Evolutionary conservation across 2,113 vertebrate species (phyloP), one percentile per base, ranked within the genome.

Genomic region (Microtus richardsoni): DNA sequence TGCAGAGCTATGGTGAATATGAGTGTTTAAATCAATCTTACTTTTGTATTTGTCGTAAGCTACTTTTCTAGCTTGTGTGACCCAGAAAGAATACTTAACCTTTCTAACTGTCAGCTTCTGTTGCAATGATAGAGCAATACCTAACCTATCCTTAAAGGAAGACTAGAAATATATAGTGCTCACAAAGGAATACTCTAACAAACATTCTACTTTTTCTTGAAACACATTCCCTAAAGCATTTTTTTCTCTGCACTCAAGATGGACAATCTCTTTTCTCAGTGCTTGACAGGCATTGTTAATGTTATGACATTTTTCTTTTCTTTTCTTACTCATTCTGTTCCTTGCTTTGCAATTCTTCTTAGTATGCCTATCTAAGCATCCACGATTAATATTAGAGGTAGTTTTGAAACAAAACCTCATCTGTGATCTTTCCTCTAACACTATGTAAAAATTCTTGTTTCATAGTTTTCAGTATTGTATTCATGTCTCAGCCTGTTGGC

Each of bases 381-480:
- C 41, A 73, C 93, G 79, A 24, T 49, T 62, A 83, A 91, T 66
- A 80, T 79, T 88, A 89, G 62, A 93, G 22, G 70, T 79, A 71
- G 16, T 77, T 90, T 91, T 93, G 62, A 88, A 91, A 75, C 33
- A 94, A 90, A 91, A 44, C 2, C 24, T 89, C 49, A 41, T 79
- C 44, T 92, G 41, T 74, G 52, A 87, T 89, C 49, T 96, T 95
- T 94, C 49, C 68, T 79, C 33, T 66, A 89, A 82, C 24, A 71
- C 17, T 95, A 70, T 93, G 88, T 62, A 96, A 77, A 83, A 86
- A 68, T 19, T 71, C 44, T 28, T 89, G 24, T 10, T 71, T 6
- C 52, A 79, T 71, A 14, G 36, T 70, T 95, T 83, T 30, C 47
- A 41, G 14, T 73, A 33, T 83, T 91, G 2, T n/a, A 17, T 33